Conservation (phyloP, 2,888 invertebrate genomes). For the Nebria salina region DNA sequence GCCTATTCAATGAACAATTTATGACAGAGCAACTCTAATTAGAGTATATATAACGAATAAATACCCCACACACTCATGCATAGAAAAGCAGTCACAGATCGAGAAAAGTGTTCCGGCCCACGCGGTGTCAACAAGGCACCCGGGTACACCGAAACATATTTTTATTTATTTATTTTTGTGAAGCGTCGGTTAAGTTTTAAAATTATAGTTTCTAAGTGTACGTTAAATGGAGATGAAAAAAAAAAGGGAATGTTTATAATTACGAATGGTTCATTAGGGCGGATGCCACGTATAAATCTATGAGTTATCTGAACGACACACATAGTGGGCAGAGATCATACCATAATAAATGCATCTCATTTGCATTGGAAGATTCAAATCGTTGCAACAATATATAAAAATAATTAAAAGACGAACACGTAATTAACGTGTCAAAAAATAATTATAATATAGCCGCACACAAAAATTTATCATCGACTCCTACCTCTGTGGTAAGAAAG, state of each 20-base stretch:
- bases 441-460: constrained; percentile 29
- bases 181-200: no score
- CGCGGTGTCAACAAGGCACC: neutral
- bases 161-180: neutral
- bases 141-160: neutral
- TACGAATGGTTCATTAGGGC: constrained; percentile 6
- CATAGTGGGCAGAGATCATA: constrained; percentile 28
- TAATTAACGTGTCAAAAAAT: constrained; percentile 45
- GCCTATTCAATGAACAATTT: constrained; percentile 19
- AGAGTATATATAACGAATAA: neutral
- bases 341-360: constrained; percentile 37
- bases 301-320: neutral
- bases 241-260: constrained; percentile 11
- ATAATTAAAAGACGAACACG: constrained; percentile 5
- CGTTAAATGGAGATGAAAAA: constrained; percentile 25
- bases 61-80: constrained; percentile 16
- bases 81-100: constrained; percentile 11
- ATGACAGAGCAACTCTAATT: constrained; percentile 25
- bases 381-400: constrained; percentile 24
- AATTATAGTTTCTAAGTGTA: neutral
- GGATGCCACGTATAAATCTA: constrained; percentile 14
- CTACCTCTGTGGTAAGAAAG: constrained; percentile 9
- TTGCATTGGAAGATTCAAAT: constrained; percentile 38
- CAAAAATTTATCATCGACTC: constrained; percentile 19
- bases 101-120: neutral